A percentile compares a stretch with the other conserved stretches of the same genome.
phyloP scores from a whole-genome alignment of 1,140 invertebrate species.

The Micrasema longulum region DNA sequence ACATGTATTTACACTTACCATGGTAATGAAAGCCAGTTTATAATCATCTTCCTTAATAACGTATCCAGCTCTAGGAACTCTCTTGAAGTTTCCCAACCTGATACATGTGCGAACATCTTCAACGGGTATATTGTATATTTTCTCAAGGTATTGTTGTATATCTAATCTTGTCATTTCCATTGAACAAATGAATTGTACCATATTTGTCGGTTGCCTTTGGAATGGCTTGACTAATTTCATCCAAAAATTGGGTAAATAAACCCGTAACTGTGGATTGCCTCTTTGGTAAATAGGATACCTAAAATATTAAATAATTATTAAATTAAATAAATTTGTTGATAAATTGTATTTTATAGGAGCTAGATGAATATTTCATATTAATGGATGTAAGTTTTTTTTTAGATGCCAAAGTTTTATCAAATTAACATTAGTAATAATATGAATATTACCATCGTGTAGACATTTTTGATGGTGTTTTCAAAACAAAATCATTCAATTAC shows the following conservation, averaged over 20 bases:
- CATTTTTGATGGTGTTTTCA: no score
- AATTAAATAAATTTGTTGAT: no score
- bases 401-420: no score
- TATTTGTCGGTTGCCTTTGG: slow-evolving; percentile 75
- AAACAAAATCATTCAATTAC: no score
- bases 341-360: no score
- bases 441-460: no score
- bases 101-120: slow-evolving; percentile 80
- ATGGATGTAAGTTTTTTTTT: no score
- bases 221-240: slow-evolving; percentile 86
- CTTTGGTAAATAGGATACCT: slow-evolving; percentile 90
- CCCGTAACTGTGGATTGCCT: slow-evolving; percentile 89
- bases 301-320: no score
- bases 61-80: slow-evolving; percentile 69
- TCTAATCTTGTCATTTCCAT: slow-evolving; percentile 91
- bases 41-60: slow-evolving; percentile 87
- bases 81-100: slow-evolving; percentile 71
- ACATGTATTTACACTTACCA: slow-evolving; percentile 72
- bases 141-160: slow-evolving; percentile 92
- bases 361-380: no score
- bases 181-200: slow-evolving; percentile 87
- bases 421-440: no score
- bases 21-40: slow-evolving; percentile 82
- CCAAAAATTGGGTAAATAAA: slow-evolving; percentile 95
- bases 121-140: slow-evolving; percentile 90